These are phyloP conservation scores for Botia almorhae DNA, from an alignment of 2,797 vertebrate genomes.

Conservation along the genomic window DNA sequence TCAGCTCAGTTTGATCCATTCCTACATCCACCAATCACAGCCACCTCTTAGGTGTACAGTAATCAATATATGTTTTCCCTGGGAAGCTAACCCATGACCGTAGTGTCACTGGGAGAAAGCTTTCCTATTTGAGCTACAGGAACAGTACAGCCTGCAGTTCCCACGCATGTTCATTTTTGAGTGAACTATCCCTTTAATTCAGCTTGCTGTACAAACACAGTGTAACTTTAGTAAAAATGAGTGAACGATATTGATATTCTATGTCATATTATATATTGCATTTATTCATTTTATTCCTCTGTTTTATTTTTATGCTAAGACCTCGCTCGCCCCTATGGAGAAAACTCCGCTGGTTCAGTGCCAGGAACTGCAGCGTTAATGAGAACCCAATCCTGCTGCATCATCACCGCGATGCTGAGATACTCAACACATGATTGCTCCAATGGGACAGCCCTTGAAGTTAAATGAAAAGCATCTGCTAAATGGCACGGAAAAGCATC, in stretches of 20 bases:
- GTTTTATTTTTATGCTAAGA: background rate
- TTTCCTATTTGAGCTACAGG: no score
- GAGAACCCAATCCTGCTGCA: constrained; percentile 1
- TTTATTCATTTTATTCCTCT: background rate
- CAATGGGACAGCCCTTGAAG: background rate
- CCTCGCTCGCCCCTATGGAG: background rate
- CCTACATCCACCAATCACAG: no score
- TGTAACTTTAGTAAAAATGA: background rate
- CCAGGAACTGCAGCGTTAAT: background rate
- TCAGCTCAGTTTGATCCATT: no score
- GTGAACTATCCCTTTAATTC: background rate
- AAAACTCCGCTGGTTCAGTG: background rate
- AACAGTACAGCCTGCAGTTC: no score
- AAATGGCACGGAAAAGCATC: background rate
- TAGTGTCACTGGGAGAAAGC: no score
- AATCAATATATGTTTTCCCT: no score
- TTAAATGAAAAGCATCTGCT: constrained; percentile 18
- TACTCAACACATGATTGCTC: background rate
- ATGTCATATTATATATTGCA: no score
- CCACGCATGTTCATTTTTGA: no score
- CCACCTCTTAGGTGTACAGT: no score
- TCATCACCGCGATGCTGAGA: background rate
- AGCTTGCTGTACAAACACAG: background rate
- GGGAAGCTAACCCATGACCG: no score
- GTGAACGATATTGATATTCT: no score